Percentiles rank a stretch among this genome's conserved stretches.
Evolutionary conservation across 1,140 invertebrate genomes (phyloP).

Genomic region (Pentalonia nigronervosa): DNA sequence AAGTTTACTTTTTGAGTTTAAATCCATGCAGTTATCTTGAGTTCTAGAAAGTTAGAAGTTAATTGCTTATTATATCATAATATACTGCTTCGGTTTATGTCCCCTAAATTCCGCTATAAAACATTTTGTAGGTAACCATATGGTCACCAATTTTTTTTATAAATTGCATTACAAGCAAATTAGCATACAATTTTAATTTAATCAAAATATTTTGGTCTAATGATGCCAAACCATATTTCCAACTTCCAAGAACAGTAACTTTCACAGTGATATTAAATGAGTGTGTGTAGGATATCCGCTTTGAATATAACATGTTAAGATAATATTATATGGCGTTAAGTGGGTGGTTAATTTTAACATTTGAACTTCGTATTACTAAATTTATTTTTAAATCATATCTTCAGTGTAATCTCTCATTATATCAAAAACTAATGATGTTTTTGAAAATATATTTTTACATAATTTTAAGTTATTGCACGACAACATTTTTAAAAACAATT

Average conservation of each 20-base stretch:
- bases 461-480: too few species aligned
- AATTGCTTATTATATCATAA: neutral
- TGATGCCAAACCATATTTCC: neutral
- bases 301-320: neutral
- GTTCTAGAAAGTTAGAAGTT: neutral
- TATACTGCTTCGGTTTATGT: neutral
- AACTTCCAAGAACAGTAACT: neutral
- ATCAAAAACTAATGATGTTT: neutral
- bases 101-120: neutral
- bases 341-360: constrained; percentile 2
- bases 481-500: too few species aligned
- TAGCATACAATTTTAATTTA: neutral
- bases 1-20: neutral
- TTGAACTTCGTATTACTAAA: neutral
- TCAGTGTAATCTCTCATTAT: neutral
- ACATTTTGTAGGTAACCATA: neutral
- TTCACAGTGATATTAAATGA: constrained; percentile 1
- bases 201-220: neutral
- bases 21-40: neutral
- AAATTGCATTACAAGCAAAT: neutral
- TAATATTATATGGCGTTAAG: neutral
- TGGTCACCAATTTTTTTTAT: neutral
- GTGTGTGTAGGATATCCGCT: constrained; percentile 1
- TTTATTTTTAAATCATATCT: neutral
- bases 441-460: too few species aligned